Evolutionary conservation across 2,113 vertebrate genomes (phyloP).

Genomic region (Brachypteracias leptosomus): DNA sequence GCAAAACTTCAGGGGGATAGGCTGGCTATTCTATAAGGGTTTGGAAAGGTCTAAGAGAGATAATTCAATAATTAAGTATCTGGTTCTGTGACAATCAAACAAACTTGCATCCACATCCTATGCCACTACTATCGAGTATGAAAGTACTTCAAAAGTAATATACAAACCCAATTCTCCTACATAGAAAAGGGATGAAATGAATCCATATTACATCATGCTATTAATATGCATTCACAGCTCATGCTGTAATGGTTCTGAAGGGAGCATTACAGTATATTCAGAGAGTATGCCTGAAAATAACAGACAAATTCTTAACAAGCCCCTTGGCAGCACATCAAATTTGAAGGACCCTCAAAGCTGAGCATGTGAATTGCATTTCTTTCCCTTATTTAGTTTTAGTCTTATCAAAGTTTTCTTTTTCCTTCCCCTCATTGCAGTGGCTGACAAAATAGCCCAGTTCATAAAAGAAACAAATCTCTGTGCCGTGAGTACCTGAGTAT

Average conservation of each 20-base stretch:
- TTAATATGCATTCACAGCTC: conserved; percentile 50
- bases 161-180: conserved; percentile 27
- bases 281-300: conserved; percentile 52
- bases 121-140: background rate
- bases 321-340: background rate
- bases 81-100: background rate
- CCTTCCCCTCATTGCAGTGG: background rate
- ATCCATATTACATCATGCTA: conserved; percentile 2
- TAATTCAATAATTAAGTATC: background rate
- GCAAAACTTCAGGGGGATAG: background rate
- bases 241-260: conserved; percentile 58
- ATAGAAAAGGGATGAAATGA: conserved; percentile 18
- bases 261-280: conserved; percentile 5
- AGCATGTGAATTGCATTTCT: conserved; percentile 1
- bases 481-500: background rate
- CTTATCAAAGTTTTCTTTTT: background rate
- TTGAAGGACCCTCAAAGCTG: conserved; percentile 44
- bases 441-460: background rate
- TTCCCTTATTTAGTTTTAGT: background rate
- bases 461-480: background rate
- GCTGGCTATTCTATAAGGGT: background rate
- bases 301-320: conserved; percentile 37
- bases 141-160: conserved; percentile 14
- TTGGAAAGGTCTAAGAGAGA: background rate
- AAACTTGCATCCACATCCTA: conserved; percentile 7